Percentiles rank a stretch among this genome's conserved stretches.
phyloP scores from a whole-genome alignment of 2,888 invertebrate genomes.

The Xestia rhomboidea region DNA sequence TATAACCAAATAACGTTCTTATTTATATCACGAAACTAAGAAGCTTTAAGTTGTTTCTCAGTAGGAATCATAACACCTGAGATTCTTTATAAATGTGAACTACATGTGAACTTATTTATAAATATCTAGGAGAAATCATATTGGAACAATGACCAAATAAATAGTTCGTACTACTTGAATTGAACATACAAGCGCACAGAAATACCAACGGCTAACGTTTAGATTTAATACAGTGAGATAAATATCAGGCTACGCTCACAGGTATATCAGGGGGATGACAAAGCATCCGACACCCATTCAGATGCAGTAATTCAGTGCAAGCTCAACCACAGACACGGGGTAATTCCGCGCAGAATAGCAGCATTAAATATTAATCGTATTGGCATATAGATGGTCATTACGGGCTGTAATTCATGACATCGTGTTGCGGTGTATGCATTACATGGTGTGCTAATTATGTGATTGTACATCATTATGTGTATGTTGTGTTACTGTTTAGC shows the following conservation, averaged over 20 bases:
- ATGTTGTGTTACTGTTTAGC: slow-evolving; percentile 18
- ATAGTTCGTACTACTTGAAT: neutral
- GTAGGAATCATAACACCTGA: neutral
- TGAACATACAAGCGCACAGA: neutral
- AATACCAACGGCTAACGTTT: slow-evolving; percentile 36
- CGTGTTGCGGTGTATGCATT: slow-evolving; percentile 74
- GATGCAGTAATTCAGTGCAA: slow-evolving; percentile 85
- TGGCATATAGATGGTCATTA: slow-evolving; percentile 87
- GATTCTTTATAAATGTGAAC: neutral
- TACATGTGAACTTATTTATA: neutral
- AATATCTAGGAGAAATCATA: neutral
- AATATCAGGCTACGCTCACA: slow-evolving; percentile 45
- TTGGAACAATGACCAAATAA: neutral
- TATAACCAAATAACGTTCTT: neutral
- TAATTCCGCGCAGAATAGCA: slow-evolving; percentile 86
- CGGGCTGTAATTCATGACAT: slow-evolving; percentile 81
- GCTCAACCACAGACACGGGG: slow-evolving; percentile 85
- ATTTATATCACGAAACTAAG: neutral
- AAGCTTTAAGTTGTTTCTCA: neutral
- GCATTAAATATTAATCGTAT: slow-evolving; percentile 89
- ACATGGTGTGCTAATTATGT: slow-evolving; percentile 80
- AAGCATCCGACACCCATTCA: slow-evolving; percentile 81
- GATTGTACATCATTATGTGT: slow-evolving; percentile 71
- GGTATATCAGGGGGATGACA: slow-evolving; percentile 72
- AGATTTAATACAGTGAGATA: slow-evolving; percentile 39